phyloP scores from a whole-genome alignment of 2,888 invertebrate genomes.

The Ectobius pallidus region DNA sequence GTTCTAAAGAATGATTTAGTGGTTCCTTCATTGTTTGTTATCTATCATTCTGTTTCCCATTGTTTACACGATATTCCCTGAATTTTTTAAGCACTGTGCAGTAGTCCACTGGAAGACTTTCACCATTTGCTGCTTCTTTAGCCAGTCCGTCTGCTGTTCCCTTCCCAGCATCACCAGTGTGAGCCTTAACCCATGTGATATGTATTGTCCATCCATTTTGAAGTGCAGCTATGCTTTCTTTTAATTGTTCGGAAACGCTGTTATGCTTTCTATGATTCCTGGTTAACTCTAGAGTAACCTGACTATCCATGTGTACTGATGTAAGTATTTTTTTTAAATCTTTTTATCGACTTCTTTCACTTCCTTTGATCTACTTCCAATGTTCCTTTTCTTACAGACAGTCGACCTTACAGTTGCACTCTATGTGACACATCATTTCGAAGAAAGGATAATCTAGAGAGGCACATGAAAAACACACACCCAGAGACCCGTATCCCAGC shows the following conservation, averaged over 20 bases:
- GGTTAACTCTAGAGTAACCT: not conserved
- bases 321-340: no score
- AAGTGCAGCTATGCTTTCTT: not conserved
- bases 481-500: slow-evolving; percentile 53
- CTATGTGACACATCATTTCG: slow-evolving; percentile 73
- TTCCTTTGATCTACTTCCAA: no score
- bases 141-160: no score
- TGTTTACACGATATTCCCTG: not conserved
- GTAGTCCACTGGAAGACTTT: not conserved
- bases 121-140: not conserved
- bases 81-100: not conserved
- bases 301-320: no score
- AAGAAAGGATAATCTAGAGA: slow-evolving; percentile 77
- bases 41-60: not conserved
- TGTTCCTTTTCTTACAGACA: slow-evolving; percentile 64
- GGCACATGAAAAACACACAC: slow-evolving; percentile 79
- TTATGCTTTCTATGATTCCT: not conserved
- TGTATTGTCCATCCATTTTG: not conserved
- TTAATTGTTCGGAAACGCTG: not conserved
- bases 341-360: no score
- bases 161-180: not conserved
- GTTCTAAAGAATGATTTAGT: no score
- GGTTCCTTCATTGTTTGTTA: no score
- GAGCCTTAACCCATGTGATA: no score
- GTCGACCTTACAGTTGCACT: slow-evolving; percentile 72